Conservation (phyloP, 2,797 vertebrate genomes). For the Steatocranus sp. region DNA sequence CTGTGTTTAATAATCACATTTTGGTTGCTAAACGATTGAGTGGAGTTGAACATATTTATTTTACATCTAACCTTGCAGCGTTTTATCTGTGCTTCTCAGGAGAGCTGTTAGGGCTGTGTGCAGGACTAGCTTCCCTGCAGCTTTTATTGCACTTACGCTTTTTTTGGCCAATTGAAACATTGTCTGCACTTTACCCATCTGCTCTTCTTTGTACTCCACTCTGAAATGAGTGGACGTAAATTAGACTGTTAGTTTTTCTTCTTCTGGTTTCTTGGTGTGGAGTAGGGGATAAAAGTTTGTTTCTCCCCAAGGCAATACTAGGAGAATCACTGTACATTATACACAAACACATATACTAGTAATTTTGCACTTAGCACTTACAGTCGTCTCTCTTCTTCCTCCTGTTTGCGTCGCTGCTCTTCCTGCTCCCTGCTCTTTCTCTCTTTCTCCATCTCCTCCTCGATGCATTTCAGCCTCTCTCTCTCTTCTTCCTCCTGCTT, state of each 20-base stretch:
- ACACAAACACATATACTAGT: neutral
- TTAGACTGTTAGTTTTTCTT: neutral
- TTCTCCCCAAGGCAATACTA: neutral
- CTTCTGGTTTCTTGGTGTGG: neutral
- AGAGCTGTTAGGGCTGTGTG: neutral
- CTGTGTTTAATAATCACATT: neutral
- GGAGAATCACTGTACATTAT: neutral
- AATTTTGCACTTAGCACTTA: conserved; percentile 59
- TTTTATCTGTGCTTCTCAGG: neutral
- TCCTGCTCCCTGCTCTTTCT: conserved; percentile 85
- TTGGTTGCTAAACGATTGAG: neutral
- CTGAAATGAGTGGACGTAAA: neutral
- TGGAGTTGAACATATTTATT: neutral
- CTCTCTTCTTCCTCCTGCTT: conserved; percentile 94
- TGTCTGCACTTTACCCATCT: neutral
- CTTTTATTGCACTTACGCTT: neutral
- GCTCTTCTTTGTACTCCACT: neutral
- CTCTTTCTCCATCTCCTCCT: conserved; percentile 95
- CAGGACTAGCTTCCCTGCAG: neutral
- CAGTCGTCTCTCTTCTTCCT: conserved; percentile 90
- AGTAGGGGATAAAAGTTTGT: neutral
- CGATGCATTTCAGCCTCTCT: conserved; percentile 86
- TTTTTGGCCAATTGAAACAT: neutral
- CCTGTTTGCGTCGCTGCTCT: conserved; percentile 84
- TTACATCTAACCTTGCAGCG: neutral